phyloP scores from a whole-genome alignment of 2,888 invertebrate species.

The Stramonita haemastoma region DNA sequence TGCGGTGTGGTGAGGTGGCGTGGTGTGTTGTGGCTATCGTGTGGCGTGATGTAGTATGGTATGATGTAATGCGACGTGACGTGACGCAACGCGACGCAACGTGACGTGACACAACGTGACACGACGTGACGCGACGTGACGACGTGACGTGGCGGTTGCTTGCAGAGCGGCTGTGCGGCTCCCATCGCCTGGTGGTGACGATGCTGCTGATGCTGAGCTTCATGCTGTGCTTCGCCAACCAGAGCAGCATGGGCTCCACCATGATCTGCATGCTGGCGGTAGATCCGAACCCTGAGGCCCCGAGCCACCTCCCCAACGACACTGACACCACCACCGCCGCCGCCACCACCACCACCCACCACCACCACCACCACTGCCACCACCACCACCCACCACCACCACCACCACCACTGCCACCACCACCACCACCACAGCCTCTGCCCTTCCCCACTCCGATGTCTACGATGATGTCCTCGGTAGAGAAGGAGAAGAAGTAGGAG shows the following conservation, averaged over 20 bases:
- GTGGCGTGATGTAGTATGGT: too few species aligned
- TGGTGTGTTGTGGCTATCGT: too few species aligned
- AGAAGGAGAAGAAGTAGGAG: not conserved
- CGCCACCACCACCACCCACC: not conserved
- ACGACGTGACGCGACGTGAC: too few species aligned
- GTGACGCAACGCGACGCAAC: too few species aligned
- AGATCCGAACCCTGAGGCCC: not conserved
- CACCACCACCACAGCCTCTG: not conserved
- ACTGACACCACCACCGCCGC: not conserved
- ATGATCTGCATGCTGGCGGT: slow-evolving; percentile 47
- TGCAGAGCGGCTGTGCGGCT: slow-evolving; percentile 36
- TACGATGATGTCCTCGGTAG: not conserved
- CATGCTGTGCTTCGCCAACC: slow-evolving; percentile 43
- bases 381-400: not conserved
- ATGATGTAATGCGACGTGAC: too few species aligned
- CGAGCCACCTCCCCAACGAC: not conserved
- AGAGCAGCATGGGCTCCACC: slow-evolving; percentile 46
- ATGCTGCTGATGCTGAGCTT: slow-evolving; percentile 38
- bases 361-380: not conserved
- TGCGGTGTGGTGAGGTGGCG: too few species aligned
- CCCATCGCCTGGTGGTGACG: slow-evolving; percentile 42
- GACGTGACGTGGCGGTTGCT: not conserved
- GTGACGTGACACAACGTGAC: too few species aligned
- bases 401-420: not conserved
- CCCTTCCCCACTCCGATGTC: not conserved